phyloP scores from a whole-genome alignment of 2,113 vertebrate species.

The Cavia aperea region DNA sequence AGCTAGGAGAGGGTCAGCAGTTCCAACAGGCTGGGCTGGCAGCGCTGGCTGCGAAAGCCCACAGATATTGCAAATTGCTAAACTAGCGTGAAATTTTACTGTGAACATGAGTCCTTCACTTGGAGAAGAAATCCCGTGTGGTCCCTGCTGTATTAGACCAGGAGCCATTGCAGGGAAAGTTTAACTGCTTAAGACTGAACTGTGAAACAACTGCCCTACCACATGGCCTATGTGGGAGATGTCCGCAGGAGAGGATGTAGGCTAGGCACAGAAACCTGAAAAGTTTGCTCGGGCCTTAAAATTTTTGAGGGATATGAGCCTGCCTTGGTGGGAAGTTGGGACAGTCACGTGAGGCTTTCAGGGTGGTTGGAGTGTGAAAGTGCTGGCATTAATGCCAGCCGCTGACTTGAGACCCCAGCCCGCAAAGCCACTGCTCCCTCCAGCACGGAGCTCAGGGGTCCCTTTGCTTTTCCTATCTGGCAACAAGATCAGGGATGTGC shows the following conservation, averaged over 20 bases:
- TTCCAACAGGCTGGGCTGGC: not conserved
- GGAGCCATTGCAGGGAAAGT: not conserved
- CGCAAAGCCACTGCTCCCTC: not conserved
- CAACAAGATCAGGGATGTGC: not conserved
- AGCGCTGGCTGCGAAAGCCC: not conserved
- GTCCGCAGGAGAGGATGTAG: not conserved
- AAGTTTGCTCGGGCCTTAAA: not conserved
- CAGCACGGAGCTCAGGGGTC: not conserved
- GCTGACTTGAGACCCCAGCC: not conserved
- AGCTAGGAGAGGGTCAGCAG: not conserved
- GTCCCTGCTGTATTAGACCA: not conserved
- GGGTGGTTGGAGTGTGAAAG: not conserved
- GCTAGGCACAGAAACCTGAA: not conserved
- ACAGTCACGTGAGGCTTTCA: not conserved
- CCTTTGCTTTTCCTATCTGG: not conserved
- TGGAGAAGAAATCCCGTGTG: not conserved
- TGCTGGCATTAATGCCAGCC: not conserved
- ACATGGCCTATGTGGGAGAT: not conserved
- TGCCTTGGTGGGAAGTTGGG: not conserved
- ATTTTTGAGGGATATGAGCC: not conserved
- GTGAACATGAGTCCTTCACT: not conserved
- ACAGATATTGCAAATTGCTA: not conserved
- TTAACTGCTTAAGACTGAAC: not conserved
- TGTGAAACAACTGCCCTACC: not conserved
- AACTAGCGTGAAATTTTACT: not conserved